Evolutionary conservation across 2,888 invertebrate genomes (phyloP).

Genomic region (Digitonthophagus gazella): DNA sequence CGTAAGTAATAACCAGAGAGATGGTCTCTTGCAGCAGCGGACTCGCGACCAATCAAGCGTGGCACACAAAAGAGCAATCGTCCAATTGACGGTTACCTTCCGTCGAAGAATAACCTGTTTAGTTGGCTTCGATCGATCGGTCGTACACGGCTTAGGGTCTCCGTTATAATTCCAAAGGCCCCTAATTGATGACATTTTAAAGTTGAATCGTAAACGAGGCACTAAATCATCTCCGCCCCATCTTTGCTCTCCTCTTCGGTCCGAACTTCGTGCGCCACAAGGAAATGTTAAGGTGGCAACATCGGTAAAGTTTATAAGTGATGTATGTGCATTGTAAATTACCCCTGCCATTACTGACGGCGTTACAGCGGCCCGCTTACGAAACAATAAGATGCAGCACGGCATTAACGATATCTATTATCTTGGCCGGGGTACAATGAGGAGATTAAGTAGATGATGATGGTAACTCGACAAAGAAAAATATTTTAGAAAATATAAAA

Average conservation of each 20-base stretch:
- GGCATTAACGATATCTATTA: slow-evolving; percentile 41
- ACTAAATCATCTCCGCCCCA: slow-evolving; percentile 37
- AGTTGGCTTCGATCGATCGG: slow-evolving; percentile 6
- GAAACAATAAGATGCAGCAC: slow-evolving; percentile 40
- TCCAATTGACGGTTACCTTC: neutral
- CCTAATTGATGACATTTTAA: slow-evolving; percentile 41
- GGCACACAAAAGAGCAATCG: neutral
- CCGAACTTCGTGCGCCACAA: slow-evolving; percentile 20
- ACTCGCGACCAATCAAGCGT: neutral
- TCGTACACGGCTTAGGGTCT: neutral
- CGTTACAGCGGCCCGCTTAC: slow-evolving; percentile 31
- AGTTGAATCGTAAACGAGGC: slow-evolving; percentile 39
- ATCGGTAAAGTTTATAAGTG: slow-evolving; percentile 43
- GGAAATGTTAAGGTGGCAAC: slow-evolving; percentile 42
- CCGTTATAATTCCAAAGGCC: slow-evolving; percentile 32
- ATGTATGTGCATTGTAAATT: slow-evolving; percentile 45
- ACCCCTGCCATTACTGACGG: slow-evolving; percentile 35
- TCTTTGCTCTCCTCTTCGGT: neutral
- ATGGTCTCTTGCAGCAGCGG: neutral
- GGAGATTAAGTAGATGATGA: neutral
- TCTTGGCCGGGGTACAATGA: slow-evolving; percentile 29
- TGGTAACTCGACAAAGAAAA: neutral
- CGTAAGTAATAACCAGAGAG: neutral
- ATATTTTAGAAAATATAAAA: no score
- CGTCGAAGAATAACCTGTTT: neutral